Percentiles rank a stretch among this genome's conserved stretches.
Evolutionary conservation across 2,888 invertebrate species (phyloP).

Genomic region (Campopleginae sp.): DNA sequence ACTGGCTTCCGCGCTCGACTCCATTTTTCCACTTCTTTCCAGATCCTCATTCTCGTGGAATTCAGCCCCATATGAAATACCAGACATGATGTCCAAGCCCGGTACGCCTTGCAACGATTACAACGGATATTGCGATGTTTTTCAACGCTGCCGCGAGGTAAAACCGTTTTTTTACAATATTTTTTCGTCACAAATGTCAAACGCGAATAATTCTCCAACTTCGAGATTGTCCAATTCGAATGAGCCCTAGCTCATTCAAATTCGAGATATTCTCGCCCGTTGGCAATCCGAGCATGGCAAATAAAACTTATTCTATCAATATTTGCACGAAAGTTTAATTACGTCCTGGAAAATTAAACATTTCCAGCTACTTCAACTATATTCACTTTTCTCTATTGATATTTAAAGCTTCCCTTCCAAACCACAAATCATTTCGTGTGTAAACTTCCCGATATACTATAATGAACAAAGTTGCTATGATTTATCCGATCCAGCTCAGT

Average conservation of each 20-base stretch:
- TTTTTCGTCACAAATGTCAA: neutral
- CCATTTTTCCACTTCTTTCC: slow-evolving; percentile 52
- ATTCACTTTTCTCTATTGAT: neutral
- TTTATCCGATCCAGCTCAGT: neutral
- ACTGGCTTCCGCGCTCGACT: slow-evolving; percentile 39
- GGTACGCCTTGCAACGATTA: slow-evolving; percentile 97
- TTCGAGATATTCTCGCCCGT: neutral
- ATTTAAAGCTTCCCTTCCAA: neutral
- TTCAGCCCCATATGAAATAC: slow-evolving; percentile 93
- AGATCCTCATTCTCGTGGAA: slow-evolving; percentile 95
- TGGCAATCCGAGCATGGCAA: neutral
- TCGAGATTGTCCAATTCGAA: neutral
- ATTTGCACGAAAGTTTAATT: neutral
- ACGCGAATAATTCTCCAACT: neutral
- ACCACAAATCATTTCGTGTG: neutral
- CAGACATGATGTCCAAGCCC: slow-evolving; percentile 95
- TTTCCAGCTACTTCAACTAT: neutral
- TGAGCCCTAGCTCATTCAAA: neutral
- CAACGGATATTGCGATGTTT: slow-evolving; percentile 91
- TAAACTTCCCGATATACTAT: neutral
- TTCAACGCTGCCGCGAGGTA: slow-evolving; percentile 92
- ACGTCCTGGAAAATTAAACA: neutral
- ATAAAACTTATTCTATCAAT: slow-evolving; percentile 1
- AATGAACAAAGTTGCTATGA: neutral
- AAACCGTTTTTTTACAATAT: neutral